These are phyloP conservation scores for Aphaenogaster rudis DNA, from an alignment of 1,140 invertebrate species.

Conservation along the genomic window DNA sequence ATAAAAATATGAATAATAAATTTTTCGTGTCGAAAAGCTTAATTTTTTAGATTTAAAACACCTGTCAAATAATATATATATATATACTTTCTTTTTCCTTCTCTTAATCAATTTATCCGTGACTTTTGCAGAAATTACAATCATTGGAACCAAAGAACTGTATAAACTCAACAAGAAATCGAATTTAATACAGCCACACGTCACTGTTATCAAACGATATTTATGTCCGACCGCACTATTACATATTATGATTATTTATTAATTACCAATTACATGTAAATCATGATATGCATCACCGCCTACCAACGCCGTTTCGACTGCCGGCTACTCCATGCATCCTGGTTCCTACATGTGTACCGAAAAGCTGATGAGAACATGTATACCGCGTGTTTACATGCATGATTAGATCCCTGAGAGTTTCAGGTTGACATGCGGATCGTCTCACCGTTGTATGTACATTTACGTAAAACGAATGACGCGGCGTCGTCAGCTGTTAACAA, in stretches of 20 bases:
- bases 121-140: neutral
- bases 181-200: neutral
- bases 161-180: neutral
- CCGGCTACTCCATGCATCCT: neutral
- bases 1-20: neutral
- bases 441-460: neutral
- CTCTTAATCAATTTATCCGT: neutral
- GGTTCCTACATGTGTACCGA: conserved; percentile 6
- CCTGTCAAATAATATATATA: neutral
- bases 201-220: conserved; percentile 76
- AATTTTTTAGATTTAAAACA: neutral
- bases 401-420: conserved; percentile 23
- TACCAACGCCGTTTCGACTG: conserved; percentile 31
- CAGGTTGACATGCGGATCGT: neutral
- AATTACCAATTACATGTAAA: conserved; percentile 78
- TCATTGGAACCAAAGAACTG: neutral
- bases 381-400: neutral
- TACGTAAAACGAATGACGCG: neutral
- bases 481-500: neutral
- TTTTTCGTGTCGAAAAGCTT: neutral
- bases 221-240: conserved; percentile 63
- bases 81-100: neutral
- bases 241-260: conserved; percentile 75
- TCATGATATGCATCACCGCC: conserved; percentile 66
- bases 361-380: neutral